phyloP scores from a whole-genome alignment of 1,140 invertebrate species.

The Monomorium pharaonis region DNA sequence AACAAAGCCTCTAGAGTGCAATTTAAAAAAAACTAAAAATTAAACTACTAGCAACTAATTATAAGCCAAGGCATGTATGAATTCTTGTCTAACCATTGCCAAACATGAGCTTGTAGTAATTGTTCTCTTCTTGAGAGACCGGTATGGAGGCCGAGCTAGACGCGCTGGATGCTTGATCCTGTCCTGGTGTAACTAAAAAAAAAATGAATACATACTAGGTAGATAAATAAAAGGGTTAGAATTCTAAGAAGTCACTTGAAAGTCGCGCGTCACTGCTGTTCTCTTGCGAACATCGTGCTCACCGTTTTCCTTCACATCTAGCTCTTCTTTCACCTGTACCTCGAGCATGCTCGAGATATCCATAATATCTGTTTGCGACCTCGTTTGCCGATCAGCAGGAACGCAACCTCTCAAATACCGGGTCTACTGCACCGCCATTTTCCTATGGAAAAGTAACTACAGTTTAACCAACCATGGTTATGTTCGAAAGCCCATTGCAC shows the following conservation, averaged over 20 bases:
- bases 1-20: background rate
- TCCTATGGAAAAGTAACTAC: slow-evolving; percentile 48
- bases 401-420: slow-evolving; percentile 70
- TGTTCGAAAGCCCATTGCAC: too few species aligned
- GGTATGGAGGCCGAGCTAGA: slow-evolving; percentile 5
- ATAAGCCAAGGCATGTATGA: background rate
- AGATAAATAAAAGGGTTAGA: slow-evolving; percentile 61
- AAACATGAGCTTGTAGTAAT: slow-evolving; percentile 79
- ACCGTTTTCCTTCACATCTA: slow-evolving; percentile 79
- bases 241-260: too few species aligned
- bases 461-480: too few species aligned
- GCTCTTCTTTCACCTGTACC: slow-evolving; percentile 80
- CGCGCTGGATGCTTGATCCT: slow-evolving; percentile 45
- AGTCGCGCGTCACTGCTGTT: background rate
- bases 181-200: slow-evolving; percentile 75
- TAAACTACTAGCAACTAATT: background rate
- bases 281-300: background rate
- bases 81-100: slow-evolving; percentile 70
- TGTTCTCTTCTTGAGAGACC: slow-evolving; percentile 75
- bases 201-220: background rate
- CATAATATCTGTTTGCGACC: slow-evolving; percentile 66
- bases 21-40: background rate
- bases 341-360: slow-evolving; percentile 83
- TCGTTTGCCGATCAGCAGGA: background rate
- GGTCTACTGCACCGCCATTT: slow-evolving; percentile 75